These are phyloP conservation scores for Yponomeuta plumbellus DNA, from an alignment of 2,888 invertebrate genomes.

Conservation along the genomic window DNA sequence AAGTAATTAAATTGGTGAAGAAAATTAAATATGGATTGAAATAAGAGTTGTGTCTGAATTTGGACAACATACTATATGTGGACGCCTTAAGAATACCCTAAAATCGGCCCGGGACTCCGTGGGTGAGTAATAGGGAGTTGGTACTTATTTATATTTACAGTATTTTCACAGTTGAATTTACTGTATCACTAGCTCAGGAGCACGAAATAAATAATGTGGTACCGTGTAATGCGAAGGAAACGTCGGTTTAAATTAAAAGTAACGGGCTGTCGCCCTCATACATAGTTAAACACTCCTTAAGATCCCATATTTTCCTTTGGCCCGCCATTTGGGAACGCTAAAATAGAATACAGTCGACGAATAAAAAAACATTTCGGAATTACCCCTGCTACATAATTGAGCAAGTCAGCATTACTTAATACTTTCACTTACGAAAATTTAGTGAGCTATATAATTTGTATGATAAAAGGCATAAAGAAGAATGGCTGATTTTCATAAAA, in stretches of 20 bases:
- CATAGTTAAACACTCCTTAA: constrained; percentile 71
- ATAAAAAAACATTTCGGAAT: constrained; percentile 45
- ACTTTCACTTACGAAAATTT: constrained; percentile 2
- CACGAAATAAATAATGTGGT: not conserved
- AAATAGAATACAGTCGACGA: constrained; percentile 59
- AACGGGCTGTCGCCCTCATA: constrained; percentile 68
- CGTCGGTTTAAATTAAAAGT: constrained; percentile 68
- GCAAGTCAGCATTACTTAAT: not conserved
- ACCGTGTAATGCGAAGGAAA: constrained; percentile 26
- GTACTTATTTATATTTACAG: no score
- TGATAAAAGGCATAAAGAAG: not conserved
- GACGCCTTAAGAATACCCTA: no score
- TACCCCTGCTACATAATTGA: constrained; percentile 22
- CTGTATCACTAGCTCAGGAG: not conserved
- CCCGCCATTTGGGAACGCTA: constrained; percentile 56
- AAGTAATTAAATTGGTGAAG: no score
- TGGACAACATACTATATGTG: no score
- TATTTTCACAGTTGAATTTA: not conserved
- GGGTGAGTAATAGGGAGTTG: no score
- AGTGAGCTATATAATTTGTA: not conserved
- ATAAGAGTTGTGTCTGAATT: no score
- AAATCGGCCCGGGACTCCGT: no score
- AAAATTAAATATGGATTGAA: no score
- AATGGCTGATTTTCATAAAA: not conserved
- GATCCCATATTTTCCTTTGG: constrained; percentile 61